These are phyloP conservation scores for Allobates femoralis DNA, from an alignment of 2,797 vertebrate species.

Conservation along the genomic window DNA sequence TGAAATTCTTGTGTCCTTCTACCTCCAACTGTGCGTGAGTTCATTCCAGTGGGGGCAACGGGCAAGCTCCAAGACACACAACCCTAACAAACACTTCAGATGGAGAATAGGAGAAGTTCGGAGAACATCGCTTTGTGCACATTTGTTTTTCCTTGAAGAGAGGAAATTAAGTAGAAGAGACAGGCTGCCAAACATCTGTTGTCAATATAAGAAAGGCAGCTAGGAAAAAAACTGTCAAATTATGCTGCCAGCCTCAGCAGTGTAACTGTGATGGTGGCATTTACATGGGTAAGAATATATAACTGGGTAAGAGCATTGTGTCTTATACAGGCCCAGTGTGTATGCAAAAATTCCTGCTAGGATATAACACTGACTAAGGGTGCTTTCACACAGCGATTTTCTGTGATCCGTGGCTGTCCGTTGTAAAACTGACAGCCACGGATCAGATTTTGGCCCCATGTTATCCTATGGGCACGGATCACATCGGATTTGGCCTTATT, in stretches of 20 bases:
- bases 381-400: too few relatives aligned
- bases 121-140: constrained; percentile 16
- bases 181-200: constrained; percentile 48
- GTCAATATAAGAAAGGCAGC: constrained; percentile 33
- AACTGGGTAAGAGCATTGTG: background rate
- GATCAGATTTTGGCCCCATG: too few relatives aligned
- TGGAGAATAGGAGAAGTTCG: background rate
- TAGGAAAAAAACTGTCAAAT: background rate
- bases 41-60: constrained; percentile 23
- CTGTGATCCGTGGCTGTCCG: too few relatives aligned
- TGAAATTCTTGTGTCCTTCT: constrained; percentile 29
- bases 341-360: background rate
- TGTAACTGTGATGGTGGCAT: background rate
- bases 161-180: constrained; percentile 42
- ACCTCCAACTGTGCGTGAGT: constrained; percentile 33
- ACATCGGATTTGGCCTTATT: too few relatives aligned
- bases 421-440: too few relatives aligned
- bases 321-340: background rate
- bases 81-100: background rate
- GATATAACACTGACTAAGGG: background rate
- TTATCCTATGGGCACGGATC: too few relatives aligned
- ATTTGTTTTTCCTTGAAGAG: constrained; percentile 29
- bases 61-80: constrained; percentile 9
- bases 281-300: background rate
- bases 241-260: background rate